A percentile compares a stretch with the other conserved stretches of the same genome.
These are phyloP conservation scores for Papilio demoleus DNA, from an alignment of 2,888 invertebrate genomes.

Conservation along the genomic window DNA sequence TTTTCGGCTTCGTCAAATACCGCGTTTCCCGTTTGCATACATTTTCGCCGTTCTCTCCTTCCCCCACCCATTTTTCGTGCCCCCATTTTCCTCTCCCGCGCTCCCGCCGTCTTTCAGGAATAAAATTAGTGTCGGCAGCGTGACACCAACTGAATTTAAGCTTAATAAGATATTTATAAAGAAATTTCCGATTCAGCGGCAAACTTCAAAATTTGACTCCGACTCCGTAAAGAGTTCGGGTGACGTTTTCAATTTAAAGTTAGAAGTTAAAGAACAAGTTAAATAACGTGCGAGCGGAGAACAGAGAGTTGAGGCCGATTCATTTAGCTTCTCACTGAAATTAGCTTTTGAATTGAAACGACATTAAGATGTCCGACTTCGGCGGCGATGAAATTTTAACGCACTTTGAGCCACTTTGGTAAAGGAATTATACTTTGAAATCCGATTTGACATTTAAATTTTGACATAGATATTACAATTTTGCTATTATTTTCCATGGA, in stretches of 20 bases:
- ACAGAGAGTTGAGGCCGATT: conserved; percentile 73
- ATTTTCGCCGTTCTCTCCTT: conserved; percentile 67
- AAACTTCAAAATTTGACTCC: conserved; percentile 83
- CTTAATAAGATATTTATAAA: conserved; percentile 84
- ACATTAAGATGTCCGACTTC: conserved; percentile 69
- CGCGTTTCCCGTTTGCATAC: conserved; percentile 80
- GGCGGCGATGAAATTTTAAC: conserved; percentile 46
- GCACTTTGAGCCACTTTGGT: conserved; percentile 26
- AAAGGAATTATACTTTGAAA: conserved; percentile 1
- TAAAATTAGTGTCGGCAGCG: conserved; percentile 83
- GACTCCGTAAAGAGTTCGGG: conserved; percentile 80
- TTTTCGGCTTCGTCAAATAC: conserved; percentile 81
- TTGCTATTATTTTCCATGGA: neutral
- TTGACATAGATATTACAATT: neutral
- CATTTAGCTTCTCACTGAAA: conserved; percentile 83
- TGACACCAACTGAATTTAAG: conserved; percentile 83
- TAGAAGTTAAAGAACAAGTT: conserved; percentile 68
- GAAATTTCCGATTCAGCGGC: conserved; percentile 83
- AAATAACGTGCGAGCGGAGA: conserved; percentile 79
- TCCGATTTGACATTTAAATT: conserved; percentile 4
- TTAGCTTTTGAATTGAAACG: conserved; percentile 81
- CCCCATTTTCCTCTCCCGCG: conserved; percentile 53
- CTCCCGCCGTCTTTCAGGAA: conserved; percentile 78
- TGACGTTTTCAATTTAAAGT: conserved; percentile 83
- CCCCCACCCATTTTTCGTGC: conserved; percentile 48